Evolutionary conservation across 1,140 invertebrate species (phyloP).

Genomic region (Drosophila nasuta): DNA sequence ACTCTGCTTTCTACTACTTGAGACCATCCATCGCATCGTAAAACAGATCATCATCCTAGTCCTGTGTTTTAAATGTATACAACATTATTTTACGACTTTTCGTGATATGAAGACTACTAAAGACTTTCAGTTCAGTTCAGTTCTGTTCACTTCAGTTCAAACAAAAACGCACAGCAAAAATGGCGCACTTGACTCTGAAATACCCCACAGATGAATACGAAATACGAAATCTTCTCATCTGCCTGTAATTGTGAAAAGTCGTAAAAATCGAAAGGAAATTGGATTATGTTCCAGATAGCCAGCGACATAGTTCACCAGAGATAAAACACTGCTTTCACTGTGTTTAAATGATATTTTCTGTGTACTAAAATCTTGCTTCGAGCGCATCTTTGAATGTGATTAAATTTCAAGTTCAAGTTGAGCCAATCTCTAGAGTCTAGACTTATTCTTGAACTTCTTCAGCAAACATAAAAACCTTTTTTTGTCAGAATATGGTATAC

Average conservation of each 20-base stretch:
- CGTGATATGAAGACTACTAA: conserved; percentile 57
- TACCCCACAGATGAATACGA: conserved; percentile 6
- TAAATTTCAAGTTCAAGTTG: conserved; percentile 21
- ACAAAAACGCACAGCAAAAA: conserved; percentile 39
- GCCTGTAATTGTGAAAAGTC: conserved; percentile 62
- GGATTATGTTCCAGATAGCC: conserved; percentile 60
- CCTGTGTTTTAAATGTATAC: conserved; percentile 76
- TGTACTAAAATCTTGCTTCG: not conserved
- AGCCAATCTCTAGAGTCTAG: not conserved
- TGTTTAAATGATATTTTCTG: conserved; percentile 24
- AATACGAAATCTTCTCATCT: conserved; percentile 10
- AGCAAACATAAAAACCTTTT: not conserved
- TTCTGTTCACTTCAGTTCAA: not conserved
- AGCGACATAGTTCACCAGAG: conserved; percentile 43
- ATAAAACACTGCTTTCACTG: conserved; percentile 51
- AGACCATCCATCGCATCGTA: conserved; percentile 36
- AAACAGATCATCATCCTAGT: conserved; percentile 23
- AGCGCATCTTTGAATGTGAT: conserved; percentile 4
- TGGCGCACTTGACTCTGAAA: conserved; percentile 68
- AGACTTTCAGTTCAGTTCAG: conserved; percentile 55
- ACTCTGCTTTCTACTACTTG: conserved; percentile 74
- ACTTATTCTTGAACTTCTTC: not conserved
- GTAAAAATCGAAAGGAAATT: conserved; percentile 68
- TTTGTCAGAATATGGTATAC: too few relatives aligned
- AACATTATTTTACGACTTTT: conserved; percentile 77